phyloP scores from a whole-genome alignment of 2,888 invertebrate species.

The Nomada fabriciana region DNA sequence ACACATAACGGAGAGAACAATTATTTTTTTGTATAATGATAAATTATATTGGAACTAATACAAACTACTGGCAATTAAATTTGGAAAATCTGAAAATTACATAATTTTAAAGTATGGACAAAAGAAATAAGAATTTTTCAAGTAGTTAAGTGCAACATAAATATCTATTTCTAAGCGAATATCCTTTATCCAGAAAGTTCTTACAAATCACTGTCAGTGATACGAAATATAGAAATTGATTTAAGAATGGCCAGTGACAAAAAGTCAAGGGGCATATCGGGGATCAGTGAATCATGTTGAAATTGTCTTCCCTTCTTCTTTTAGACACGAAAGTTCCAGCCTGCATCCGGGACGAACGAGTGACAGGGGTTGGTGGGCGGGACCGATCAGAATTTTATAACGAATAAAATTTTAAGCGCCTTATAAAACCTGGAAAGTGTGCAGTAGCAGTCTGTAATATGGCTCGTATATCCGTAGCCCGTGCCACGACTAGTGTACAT shows the following conservation, averaged over 20 bases:
- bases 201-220: too few relatives aligned
- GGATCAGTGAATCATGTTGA: constrained; percentile 20
- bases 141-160: too few relatives aligned
- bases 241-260: not conserved
- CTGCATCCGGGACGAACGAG: constrained; percentile 35
- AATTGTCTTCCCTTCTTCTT: constrained; percentile 17
- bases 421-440: constrained; percentile 79
- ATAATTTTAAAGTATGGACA: too few relatives aligned
- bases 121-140: too few relatives aligned
- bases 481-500: constrained; percentile 69
- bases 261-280: not conserved
- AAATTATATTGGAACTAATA: too few relatives aligned
- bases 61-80: too few relatives aligned
- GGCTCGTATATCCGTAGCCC: constrained; percentile 73
- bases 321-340: constrained; percentile 51
- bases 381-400: constrained; percentile 77
- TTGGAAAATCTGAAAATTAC: too few relatives aligned
- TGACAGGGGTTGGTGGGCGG: constrained; percentile 38
- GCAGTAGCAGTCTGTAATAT: constrained; percentile 78
- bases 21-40: too few relatives aligned
- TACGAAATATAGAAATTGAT: not conserved
- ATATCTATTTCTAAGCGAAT: too few relatives aligned
- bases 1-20: too few relatives aligned
- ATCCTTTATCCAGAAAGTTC: too few relatives aligned
- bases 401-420: constrained; percentile 81